These are phyloP conservation scores for Pionites leucogaster DNA, from an alignment of 2,113 vertebrate species.

Conservation along the genomic window DNA sequence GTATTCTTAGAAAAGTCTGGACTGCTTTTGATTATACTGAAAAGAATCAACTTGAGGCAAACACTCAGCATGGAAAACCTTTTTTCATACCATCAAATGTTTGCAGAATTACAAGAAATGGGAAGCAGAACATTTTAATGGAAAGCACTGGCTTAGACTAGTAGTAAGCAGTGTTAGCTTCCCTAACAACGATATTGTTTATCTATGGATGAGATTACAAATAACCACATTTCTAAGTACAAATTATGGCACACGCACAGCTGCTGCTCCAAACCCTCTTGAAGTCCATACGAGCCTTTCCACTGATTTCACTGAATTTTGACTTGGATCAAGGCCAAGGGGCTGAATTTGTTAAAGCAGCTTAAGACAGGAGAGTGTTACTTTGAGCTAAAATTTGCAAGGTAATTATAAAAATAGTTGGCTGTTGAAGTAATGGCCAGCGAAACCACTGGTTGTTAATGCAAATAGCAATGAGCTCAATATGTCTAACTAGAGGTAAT, in stretches of 20 bases:
- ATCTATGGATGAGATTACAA: neutral
- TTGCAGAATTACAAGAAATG: neutral
- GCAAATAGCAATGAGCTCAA: conserved; percentile 37
- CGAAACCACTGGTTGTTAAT: conserved; percentile 49
- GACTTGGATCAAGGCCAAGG: neutral
- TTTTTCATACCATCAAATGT: neutral
- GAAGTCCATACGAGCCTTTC: neutral
- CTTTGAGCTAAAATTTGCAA: conserved; percentile 40
- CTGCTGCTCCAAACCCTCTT: neutral
- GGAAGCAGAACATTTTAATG: conserved; percentile 14
- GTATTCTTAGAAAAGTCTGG: neutral
- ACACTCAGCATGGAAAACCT: neutral
- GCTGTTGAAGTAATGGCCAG: conserved; percentile 31
- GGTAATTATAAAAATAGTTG: conserved; percentile 54
- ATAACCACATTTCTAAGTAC: neutral
- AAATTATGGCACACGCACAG: neutral
- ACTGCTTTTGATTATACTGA: conserved; percentile 28
- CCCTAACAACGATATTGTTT: neutral
- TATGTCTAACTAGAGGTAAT: conserved; percentile 52
- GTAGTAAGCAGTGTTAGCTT: neutral
- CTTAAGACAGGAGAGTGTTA: conserved; percentile 3
- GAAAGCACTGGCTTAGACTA: neutral
- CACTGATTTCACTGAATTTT: conserved; percentile 20
- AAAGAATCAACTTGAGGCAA: conserved; percentile 18
- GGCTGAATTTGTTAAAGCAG: conserved; percentile 6